Percentiles rank a stretch among this genome's conserved stretches.
Conservation (phyloP, 2,797 vertebrate species). For the Salmo trutta region DNA sequence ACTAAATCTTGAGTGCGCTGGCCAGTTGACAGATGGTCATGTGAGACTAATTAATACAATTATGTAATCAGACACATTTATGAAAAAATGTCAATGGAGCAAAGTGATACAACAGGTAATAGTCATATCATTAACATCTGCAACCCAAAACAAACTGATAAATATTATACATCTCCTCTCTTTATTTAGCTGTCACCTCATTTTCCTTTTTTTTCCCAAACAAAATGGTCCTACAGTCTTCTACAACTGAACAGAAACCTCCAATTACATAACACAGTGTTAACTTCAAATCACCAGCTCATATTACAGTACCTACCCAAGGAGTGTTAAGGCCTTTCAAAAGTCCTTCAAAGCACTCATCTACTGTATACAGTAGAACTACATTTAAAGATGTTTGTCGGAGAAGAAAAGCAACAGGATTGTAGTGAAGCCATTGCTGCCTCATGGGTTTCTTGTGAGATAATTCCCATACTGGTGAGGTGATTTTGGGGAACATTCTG, state of each 20-base stretch:
- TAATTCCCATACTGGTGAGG: background rate
- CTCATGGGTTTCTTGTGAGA: conserved; percentile 42
- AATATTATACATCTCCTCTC: no score
- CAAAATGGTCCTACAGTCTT: background rate
- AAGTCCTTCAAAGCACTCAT: no score
- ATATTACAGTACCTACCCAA: no score
- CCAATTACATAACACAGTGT: no score
- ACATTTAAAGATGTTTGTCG: conserved; percentile 42
- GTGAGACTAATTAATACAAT: background rate
- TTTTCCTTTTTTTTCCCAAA: no score
- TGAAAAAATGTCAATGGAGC: background rate
- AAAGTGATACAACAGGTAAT: background rate
- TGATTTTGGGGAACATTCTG: conserved; percentile 52
- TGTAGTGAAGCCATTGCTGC: conserved; percentile 27
- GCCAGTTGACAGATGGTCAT: background rate
- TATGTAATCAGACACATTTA: background rate
- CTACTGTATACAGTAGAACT: conserved; percentile 18
- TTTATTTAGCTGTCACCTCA: no score
- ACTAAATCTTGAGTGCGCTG: background rate
- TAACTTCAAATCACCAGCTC: no score
- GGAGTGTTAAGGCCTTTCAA: background rate
- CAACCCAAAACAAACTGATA: no score
- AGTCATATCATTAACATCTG: background rate
- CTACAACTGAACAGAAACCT: background rate
- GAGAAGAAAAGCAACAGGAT: conserved; percentile 43